A percentile compares a stretch with the other conserved stretches of the same genome.
These are phyloP conservation scores for Papilio glaucus DNA, from an alignment of 1,140 invertebrate genomes.

Conservation along the genomic window DNA sequence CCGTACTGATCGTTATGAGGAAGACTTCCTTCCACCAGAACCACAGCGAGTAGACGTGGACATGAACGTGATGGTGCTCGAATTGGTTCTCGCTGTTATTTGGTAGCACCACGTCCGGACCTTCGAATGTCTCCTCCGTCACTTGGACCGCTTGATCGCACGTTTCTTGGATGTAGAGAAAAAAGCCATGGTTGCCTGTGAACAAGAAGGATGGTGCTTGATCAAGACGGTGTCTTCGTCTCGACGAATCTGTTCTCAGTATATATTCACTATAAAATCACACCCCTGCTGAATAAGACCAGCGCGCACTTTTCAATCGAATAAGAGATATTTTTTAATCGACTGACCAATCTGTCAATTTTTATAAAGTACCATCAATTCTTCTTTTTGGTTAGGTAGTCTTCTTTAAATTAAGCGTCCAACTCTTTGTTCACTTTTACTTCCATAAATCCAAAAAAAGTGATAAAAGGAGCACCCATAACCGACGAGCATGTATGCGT, in stretches of 20 bases:
- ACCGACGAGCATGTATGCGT: no score
- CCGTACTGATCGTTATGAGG: constrained; percentile 69
- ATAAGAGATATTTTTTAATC: no score
- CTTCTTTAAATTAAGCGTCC: not conserved
- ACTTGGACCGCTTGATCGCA: constrained; percentile 72
- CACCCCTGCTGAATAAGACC: no score
- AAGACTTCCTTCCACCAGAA: constrained; percentile 88
- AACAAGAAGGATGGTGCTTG: not conserved
- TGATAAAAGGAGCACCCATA: not conserved
- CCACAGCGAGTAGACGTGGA: constrained; percentile 87
- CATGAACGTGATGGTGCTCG: constrained; percentile 73
- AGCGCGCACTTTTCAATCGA: no score
- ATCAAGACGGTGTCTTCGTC: no score
- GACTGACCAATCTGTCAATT: no score
- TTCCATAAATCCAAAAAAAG: not conserved
- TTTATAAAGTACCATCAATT: no score
- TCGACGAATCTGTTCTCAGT: no score
- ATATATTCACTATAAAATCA: no score
- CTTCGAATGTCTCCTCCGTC: constrained; percentile 49
- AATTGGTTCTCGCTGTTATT: constrained; percentile 56
- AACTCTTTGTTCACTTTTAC: not conserved
- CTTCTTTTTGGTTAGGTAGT: not conserved
- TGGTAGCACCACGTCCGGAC: constrained; percentile 49
- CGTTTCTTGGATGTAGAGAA: constrained; percentile 72
- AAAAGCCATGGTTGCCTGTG: constrained; percentile 72